Evolutionary conservation across 2,113 vertebrate genomes (phyloP).

Genomic region (Rhinolophus sinicus): DNA sequence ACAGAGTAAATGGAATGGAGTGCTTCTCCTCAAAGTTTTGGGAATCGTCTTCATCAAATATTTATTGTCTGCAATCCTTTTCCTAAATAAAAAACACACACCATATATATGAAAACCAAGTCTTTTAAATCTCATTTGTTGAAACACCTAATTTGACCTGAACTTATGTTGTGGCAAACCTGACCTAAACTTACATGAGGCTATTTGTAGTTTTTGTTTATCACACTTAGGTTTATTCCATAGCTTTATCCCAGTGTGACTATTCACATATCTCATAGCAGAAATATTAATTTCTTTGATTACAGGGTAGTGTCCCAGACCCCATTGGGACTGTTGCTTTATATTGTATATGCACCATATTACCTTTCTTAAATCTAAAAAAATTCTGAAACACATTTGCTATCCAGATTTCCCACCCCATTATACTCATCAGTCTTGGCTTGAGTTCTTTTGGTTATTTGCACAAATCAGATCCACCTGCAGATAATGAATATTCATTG

Average conservation of each 20-base stretch:
- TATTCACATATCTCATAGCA: constrained; percentile 16
- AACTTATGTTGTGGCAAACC: neutral
- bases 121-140: constrained; percentile 11
- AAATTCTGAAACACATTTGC: constrained; percentile 52
- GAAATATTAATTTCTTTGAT: constrained; percentile 45
- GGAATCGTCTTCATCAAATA: neutral
- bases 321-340: neutral
- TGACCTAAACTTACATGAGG: neutral
- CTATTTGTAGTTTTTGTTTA: constrained; percentile 18
- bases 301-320: neutral
- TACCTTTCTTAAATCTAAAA: constrained; percentile 52
- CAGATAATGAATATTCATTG: constrained; percentile 76
- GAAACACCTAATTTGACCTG: neutral
- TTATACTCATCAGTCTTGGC: constrained; percentile 53
- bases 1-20: neutral
- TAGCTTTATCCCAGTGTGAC: neutral
- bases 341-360: neutral
- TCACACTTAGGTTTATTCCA: neutral
- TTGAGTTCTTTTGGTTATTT: constrained; percentile 65
- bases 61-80: neutral
- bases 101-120: neutral
- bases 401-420: constrained; percentile 50
- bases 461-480: constrained; percentile 72
- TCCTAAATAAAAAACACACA: neutral
- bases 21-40: neutral